Evolutionary conservation across 2,888 invertebrate species (phyloP).

Genomic region (Habroteleia sp.): DNA sequence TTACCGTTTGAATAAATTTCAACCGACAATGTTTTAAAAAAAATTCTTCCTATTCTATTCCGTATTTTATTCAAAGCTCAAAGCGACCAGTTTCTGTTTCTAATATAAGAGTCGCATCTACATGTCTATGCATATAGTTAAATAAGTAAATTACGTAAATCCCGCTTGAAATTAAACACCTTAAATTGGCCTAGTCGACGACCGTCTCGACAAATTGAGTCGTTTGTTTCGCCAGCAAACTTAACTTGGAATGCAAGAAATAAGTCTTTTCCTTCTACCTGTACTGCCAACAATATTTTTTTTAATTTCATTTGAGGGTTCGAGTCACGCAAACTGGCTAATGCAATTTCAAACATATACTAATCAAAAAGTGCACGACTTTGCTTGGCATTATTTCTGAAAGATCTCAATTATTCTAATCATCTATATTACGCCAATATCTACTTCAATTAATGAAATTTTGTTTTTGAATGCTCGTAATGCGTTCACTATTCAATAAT

Average conservation of each 20-base stretch:
- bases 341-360: constrained; percentile 29
- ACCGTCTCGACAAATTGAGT: constrained; percentile 38
- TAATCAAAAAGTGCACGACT: constrained; percentile 9
- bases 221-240: constrained; percentile 43
- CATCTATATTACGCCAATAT: constrained; percentile 3
- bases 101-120: too few relatives aligned
- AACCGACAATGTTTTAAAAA: constrained; percentile 9
- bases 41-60: constrained; percentile 25
- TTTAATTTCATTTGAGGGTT: constrained; percentile 10
- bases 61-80: constrained; percentile 14
- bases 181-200: constrained; percentile 10
- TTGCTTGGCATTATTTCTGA: background rate
- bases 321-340: constrained; percentile 45
- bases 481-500: background rate
- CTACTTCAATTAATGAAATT: background rate
- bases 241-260: constrained; percentile 26
- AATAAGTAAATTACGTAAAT: constrained; percentile 11
- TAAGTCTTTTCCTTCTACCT: constrained; percentile 13
- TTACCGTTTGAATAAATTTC: constrained; percentile 35
- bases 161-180: constrained; percentile 14
- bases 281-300: constrained; percentile 21
- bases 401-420: constrained; percentile 10
- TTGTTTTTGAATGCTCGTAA: background rate
- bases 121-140: too few relatives aligned
- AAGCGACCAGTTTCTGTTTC: background rate